Conservation (phyloP, 2,797 vertebrate genomes). For the Valencia hispanica region DNA sequence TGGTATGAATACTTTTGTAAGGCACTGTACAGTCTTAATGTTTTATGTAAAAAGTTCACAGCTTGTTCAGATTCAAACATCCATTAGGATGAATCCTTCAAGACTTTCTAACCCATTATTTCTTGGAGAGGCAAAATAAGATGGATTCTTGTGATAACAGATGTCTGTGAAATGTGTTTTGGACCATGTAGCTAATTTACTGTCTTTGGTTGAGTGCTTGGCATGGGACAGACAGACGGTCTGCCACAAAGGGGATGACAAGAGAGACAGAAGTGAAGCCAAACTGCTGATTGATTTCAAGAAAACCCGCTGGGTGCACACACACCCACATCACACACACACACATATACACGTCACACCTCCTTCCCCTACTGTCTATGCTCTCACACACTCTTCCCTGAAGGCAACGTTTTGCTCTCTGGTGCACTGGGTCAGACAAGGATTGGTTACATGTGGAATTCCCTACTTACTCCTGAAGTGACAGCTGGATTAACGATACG, state of each 20-base stretch:
- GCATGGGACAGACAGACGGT: slow-evolving; percentile 41
- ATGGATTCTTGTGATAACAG: slow-evolving; percentile 8
- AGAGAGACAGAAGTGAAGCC: slow-evolving; percentile 61
- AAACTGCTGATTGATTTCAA: slow-evolving; percentile 65
- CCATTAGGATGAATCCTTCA: neutral
- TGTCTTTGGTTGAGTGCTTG: slow-evolving; percentile 7
- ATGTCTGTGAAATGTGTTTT: slow-evolving; percentile 22
- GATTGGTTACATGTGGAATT: slow-evolving; percentile 65
- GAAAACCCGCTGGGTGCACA: slow-evolving; percentile 57
- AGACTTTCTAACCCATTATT: neutral
- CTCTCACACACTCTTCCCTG: slow-evolving; percentile 23
- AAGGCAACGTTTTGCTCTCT: slow-evolving; percentile 52
- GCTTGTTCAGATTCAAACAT: slow-evolving; percentile 2
- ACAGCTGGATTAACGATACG: slow-evolving; percentile 40
- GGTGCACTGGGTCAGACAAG: slow-evolving; percentile 49
- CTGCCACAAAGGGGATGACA: slow-evolving; percentile 60
- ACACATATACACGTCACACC: slow-evolving; percentile 19
- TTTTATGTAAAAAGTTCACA: neutral
- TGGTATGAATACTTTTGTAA: neutral
- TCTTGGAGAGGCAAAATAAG: neutral
- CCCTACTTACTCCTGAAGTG: slow-evolving; percentile 43
- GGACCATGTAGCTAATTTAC: slow-evolving; percentile 15
- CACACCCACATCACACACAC: slow-evolving; percentile 28
- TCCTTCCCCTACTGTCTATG: slow-evolving; percentile 23
- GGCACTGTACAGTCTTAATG: neutral